Evolutionary conservation across 2,797 vertebrate genomes (phyloP).

Genomic region (Aulostomus chinensis): DNA sequence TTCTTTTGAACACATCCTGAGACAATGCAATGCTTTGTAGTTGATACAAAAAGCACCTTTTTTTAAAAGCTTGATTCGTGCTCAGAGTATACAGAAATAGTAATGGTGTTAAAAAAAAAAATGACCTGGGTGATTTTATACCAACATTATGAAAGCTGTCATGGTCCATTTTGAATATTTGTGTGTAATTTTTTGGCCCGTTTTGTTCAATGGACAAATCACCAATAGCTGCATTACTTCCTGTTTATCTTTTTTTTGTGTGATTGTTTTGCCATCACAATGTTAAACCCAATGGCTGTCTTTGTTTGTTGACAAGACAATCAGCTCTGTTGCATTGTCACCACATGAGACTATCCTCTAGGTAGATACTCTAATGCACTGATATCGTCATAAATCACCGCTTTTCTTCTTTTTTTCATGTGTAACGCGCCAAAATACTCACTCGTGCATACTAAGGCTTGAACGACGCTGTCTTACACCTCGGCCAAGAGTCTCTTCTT

Average conservation of each 20-base stretch:
- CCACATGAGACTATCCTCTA: slow-evolving; percentile 56
- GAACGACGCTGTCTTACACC: slow-evolving; percentile 63
- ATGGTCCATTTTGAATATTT: not conserved
- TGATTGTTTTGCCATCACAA: slow-evolving; percentile 14
- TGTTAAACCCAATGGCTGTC: slow-evolving; percentile 44
- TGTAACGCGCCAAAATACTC: slow-evolving; percentile 78
- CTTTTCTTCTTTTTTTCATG: slow-evolving; percentile 33
- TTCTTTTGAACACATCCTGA: slow-evolving; percentile 72
- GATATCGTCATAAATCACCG: slow-evolving; percentile 67
- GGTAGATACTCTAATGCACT: slow-evolving; percentile 64
- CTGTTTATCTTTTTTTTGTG: not conserved
- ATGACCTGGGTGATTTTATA: slow-evolving; percentile 52
- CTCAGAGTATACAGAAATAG: slow-evolving; percentile 51
- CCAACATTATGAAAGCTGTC: slow-evolving; percentile 50
- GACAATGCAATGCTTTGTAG: slow-evolving; percentile 78
- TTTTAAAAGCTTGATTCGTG: slow-evolving; percentile 57
- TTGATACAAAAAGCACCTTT: slow-evolving; percentile 69
- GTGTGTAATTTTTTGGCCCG: slow-evolving; percentile 7
- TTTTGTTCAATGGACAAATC: slow-evolving; percentile 8
- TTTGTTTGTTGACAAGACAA: slow-evolving; percentile 70
- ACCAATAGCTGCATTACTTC: not conserved
- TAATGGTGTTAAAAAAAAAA: slow-evolving; percentile 44
- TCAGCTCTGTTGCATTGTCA: slow-evolving; percentile 59
- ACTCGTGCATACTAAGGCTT: slow-evolving; percentile 68
- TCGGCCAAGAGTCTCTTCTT: slow-evolving; percentile 49